Evolutionary conservation across 1,140 invertebrate genomes (phyloP), one percentile per base, ranked within the genome.

Genomic region (Heterodera schachtii): DNA sequence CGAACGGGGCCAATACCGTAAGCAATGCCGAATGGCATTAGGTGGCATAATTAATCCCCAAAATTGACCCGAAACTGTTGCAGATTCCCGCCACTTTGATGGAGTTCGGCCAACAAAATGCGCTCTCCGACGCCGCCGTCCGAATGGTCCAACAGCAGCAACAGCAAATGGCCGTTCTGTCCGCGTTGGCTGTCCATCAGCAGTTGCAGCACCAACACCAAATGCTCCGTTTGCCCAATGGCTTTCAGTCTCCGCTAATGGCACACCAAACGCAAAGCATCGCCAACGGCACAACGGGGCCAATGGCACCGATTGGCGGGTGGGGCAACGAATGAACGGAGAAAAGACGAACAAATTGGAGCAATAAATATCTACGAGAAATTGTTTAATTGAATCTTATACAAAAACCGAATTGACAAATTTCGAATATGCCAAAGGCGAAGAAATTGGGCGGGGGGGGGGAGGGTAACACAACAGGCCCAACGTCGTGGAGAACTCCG

Each of bases 161-260:
- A 43, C 78, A 78, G n/a, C 77, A 78, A 43, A 71, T 78, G 46
- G 3, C 52, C n/a, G 78, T 71, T 8, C 5, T 73, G 60, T 49
- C 78, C 11, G 57, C 78, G 1, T 13, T 60, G 43, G 52, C 52
- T 6, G 41, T 13, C 41, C 78, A 80, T 13, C 78, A 78, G 21
- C 78, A 80, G 67, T 47, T 70, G 21, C 78, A 80, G 21, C 73
- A 78, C 13, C 78, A 80, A 46, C 70, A 78, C 13, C 44, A 57
- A 60, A 76, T 76, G 43, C 31, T 78, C 47, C 76, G 69, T 47
- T 19, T n/a, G 7, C 67, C 67, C 67, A 19, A 11, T n/a, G 67
- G 67, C 67, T 11, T 43, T n/a, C 8, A 31, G 9, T 9, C 8
- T 21, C 21, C 69, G 69, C 69, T 43, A 41, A 41, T 43, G 69